Evolutionary conservation across 2,888 invertebrate species (phyloP).

Genomic region (Lithosia quadra): DNA sequence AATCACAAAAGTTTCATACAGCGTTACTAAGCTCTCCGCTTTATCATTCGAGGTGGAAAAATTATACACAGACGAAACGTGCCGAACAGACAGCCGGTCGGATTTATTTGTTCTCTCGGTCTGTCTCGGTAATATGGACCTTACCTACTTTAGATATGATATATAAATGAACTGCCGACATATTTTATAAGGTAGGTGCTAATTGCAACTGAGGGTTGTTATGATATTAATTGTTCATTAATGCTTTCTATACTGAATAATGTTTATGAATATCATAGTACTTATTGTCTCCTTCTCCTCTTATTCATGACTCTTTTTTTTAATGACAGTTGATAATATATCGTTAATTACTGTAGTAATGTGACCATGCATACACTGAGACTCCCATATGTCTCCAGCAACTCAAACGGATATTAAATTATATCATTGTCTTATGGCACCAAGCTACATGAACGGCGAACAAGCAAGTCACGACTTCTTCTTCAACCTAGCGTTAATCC

Average conservation of each 20-base stretch:
- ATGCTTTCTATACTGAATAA: neutral
- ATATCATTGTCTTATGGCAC: too few species aligned
- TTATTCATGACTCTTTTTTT: too few species aligned
- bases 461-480: too few species aligned
- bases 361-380: too few species aligned
- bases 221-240: neutral
- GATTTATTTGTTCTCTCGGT: conserved; percentile 62
- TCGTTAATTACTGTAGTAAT: too few species aligned
- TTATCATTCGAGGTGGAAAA: conserved; percentile 52
- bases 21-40: conserved; percentile 31
- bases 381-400: too few species aligned
- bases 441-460: too few species aligned
- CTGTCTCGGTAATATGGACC: conserved; percentile 56
- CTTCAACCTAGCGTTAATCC: too few species aligned
- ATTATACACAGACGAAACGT: conserved; percentile 57
- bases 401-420: too few species aligned
- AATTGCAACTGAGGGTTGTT: neutral
- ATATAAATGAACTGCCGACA: conserved; percentile 29
- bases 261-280: too few species aligned
- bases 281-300: too few species aligned
- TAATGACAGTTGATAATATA: too few species aligned
- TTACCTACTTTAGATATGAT: conserved; percentile 53
- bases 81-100: conserved; percentile 57
- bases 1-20: conserved; percentile 43
- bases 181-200: conserved; percentile 4